Evolutionary conservation across 2,888 invertebrate genomes (phyloP), one percentile per base, ranked within the genome.

Genomic region (Pristionchus arcanus): DNA sequence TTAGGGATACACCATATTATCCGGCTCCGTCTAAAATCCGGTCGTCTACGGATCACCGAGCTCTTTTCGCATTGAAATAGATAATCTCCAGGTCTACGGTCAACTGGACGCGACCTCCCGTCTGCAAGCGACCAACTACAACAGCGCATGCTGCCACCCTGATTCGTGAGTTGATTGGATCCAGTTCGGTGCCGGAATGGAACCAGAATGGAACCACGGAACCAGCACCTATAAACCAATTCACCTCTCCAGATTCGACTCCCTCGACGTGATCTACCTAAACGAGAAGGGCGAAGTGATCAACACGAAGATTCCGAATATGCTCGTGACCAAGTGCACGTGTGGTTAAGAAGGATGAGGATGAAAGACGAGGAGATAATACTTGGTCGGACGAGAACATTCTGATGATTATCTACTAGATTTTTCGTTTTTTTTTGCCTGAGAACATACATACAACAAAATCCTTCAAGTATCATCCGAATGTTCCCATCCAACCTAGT

Each of bases 291-390:
- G 91, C 42, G 90, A 92, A 42, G 92, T 95, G 71, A 90, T 91
- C 42, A 90, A 92, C 21, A 91, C 92, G 92, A 97, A 97, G 91
- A 96, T 98, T 93, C 98, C 98, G 13, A 97, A 98, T 42, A 98
- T 98, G 98, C 97, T 98, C 90, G 98, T 98, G 68, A 97, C 98
- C 93, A 97, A 97, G 95, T 98, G 98, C 95, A 98, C 98, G 89
- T 98, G 98, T 96, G 87, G 87, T 68, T 87, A 63, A 86, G 49
- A 49, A 81, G 31, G 42, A 77, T 11, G 2, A 2, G 25, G 42
- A 42, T 19, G 77, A n/a, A 7, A 28, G 19, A 28, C 28, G 19
- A 25, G 7, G 2, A 19, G 21, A 63, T 63, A n/a, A n/a, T n/a
- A n/a, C n/a, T n/a, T n/a, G n/a, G n/a, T n/a, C n/a, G n/a, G n/a